A percentile compares a stretch with the other conserved stretches of the same genome.
Evolutionary conservation across 2,888 invertebrate genomes (phyloP).

Genomic region (Diploptera punctata): DNA sequence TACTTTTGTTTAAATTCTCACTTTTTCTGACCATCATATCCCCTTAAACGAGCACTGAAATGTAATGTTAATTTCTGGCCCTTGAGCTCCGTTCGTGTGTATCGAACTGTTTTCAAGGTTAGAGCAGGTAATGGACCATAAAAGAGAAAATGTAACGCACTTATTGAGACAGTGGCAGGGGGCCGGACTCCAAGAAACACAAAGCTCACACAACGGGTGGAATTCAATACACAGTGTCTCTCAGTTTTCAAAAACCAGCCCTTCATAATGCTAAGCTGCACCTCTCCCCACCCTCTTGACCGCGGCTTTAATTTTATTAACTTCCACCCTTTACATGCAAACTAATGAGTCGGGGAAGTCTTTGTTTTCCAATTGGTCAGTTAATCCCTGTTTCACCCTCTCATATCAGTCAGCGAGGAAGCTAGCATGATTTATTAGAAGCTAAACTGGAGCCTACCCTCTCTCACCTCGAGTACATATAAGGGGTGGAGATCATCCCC

Average conservation of each 20-base stretch:
- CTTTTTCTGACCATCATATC: too few species aligned
- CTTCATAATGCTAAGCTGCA: neutral
- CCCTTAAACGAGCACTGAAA: too few species aligned
- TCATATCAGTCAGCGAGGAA: conserved; percentile 36
- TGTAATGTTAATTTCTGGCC: too few species aligned
- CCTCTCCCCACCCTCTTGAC: neutral
- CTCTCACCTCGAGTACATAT: conserved; percentile 15
- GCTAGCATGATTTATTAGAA: conserved; percentile 38
- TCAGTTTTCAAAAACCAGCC: neutral
- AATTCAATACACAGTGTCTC: too few species aligned
- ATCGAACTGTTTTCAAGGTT: too few species aligned
- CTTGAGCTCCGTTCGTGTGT: too few species aligned
- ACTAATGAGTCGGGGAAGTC: conserved; percentile 25
- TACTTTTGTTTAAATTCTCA: too few species aligned
- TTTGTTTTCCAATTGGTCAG: conserved; percentile 35
- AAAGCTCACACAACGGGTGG: too few species aligned
- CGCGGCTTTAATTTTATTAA: conserved; percentile 9
- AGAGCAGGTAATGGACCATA: too few species aligned
- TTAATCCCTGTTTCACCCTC: conserved; percentile 28
- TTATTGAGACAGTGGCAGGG: too few species aligned
- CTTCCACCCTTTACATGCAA: conserved; percentile 4
- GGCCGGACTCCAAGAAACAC: too few species aligned
- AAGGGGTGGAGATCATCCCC: conserved; percentile 33
- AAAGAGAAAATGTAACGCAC: too few species aligned
- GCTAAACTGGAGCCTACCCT: conserved; percentile 18